Conservation (phyloP, 2,888 invertebrate genomes). For the Dinocampus coccinellae region DNA sequence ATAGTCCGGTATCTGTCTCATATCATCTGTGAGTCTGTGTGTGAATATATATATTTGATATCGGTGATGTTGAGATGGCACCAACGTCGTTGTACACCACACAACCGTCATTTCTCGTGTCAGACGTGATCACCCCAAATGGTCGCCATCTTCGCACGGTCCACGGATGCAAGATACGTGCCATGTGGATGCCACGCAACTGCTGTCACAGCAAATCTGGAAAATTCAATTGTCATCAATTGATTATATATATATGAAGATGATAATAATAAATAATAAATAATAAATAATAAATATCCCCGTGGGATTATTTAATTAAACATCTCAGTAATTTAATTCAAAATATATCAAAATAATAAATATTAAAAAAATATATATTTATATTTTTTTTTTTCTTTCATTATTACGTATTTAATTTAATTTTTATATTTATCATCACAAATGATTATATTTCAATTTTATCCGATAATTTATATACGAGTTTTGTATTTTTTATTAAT, state of each 20-base stretch:
- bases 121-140: slow-evolving; percentile 81
- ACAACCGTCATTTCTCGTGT: slow-evolving; percentile 55
- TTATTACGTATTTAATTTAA: no score
- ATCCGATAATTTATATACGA: no score
- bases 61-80: background rate
- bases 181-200: slow-evolving; percentile 92
- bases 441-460: no score
- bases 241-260: background rate
- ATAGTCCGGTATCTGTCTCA: background rate
- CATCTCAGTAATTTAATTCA: no score
- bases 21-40: background rate
- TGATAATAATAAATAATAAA: background rate
- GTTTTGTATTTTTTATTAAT: no score
- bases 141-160: slow-evolving; percentile 84
- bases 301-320: no score
- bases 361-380: no score
- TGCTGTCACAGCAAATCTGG: slow-evolving; percentile 87
- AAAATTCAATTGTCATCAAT: no score
- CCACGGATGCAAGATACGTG: slow-evolving; percentile 84
- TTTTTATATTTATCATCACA: no score
- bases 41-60: background rate
- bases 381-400: no score
- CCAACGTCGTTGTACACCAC: background rate
- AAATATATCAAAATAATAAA: no score
- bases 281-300: no score